These are phyloP conservation scores for Drosophila parabipectinata DNA, from an alignment of 1,140 invertebrate genomes.

Conservation along the genomic window DNA sequence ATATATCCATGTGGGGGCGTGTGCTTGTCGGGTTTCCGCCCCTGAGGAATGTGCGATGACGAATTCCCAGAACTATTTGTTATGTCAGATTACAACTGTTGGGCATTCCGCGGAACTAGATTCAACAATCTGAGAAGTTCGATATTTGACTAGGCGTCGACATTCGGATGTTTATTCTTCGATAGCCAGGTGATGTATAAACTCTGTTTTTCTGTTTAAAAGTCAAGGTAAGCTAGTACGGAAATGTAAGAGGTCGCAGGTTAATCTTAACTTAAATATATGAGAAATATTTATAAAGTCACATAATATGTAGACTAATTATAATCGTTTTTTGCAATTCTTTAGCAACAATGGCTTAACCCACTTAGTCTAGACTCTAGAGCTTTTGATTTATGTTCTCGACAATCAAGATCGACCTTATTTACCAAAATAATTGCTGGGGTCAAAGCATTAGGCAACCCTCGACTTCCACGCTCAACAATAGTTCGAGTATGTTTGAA, in stretches of 20 bases:
- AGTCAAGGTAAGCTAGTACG: not conserved
- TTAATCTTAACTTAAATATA: not conserved
- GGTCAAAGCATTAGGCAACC: slow-evolving; percentile 12
- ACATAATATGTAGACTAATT: not conserved
- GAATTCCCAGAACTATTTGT: slow-evolving; percentile 49
- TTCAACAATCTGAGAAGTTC: slow-evolving; percentile 5
- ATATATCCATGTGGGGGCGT: slow-evolving; percentile 21
- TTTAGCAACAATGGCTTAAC: slow-evolving; percentile 1
- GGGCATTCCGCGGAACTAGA: slow-evolving; percentile 43
- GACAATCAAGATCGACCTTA: slow-evolving; percentile 14
- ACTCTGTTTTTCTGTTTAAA: not conserved
- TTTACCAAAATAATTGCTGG: not conserved
- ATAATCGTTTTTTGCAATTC: not conserved
- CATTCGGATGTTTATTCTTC: slow-evolving; percentile 37
- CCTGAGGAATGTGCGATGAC: slow-evolving; percentile 31
- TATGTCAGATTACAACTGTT: slow-evolving; percentile 45
- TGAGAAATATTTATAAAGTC: not conserved
- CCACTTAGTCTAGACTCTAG: not conserved
- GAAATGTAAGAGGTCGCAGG: not conserved
- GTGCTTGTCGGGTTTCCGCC: slow-evolving; percentile 19
- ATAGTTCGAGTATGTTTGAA: not conserved
- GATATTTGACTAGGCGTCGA: slow-evolving; percentile 40
- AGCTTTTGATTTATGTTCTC: slow-evolving; percentile 8
- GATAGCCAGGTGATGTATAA: not conserved
- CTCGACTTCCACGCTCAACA: not conserved